These are phyloP conservation scores for Sebastes diaconus DNA, from an alignment of 2,797 vertebrate genomes.

Conservation along the genomic window DNA sequence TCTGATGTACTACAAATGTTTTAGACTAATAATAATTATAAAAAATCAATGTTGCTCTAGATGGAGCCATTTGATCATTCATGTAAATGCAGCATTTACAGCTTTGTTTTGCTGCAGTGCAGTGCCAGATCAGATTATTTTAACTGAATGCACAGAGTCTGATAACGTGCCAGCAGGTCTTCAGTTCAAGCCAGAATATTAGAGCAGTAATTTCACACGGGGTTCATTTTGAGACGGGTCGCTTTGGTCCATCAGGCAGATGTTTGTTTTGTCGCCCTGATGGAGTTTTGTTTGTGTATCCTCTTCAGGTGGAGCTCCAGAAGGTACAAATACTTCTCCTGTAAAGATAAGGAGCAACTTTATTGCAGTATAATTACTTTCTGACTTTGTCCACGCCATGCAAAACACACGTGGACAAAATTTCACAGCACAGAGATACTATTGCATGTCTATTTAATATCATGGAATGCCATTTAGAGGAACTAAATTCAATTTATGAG, in stretches of 20 bases:
- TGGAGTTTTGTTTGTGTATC: not conserved
- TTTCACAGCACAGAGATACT: not conserved
- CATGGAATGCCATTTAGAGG: not conserved
- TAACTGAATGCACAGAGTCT: not conserved
- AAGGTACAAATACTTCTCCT: conserved; percentile 79
- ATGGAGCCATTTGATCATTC: conserved; percentile 1
- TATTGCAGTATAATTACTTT: conserved; percentile 13
- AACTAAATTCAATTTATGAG: not conserved
- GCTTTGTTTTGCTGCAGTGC: conserved; percentile 46
- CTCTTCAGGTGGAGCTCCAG: conserved; percentile 39
- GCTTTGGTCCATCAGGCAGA: conserved; percentile 24
- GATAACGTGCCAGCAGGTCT: not conserved
- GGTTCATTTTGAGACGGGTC: not conserved
- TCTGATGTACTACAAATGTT: not conserved
- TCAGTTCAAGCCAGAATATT: not conserved
- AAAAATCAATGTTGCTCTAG: not conserved
- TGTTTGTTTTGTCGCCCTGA: conserved; percentile 2
- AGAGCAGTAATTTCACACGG: not conserved
- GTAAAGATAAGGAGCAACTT: conserved; percentile 45
- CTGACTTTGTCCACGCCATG: conserved; percentile 17
- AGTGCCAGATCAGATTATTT: conserved; percentile 24
- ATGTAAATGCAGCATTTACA: conserved; percentile 28
- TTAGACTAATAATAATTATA: not conserved
- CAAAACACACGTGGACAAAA: conserved; percentile 22
- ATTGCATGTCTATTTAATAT: not conserved